Conservation (phyloP, 2,888 invertebrate genomes). For the Yponomeuta sedellus region DNA sequence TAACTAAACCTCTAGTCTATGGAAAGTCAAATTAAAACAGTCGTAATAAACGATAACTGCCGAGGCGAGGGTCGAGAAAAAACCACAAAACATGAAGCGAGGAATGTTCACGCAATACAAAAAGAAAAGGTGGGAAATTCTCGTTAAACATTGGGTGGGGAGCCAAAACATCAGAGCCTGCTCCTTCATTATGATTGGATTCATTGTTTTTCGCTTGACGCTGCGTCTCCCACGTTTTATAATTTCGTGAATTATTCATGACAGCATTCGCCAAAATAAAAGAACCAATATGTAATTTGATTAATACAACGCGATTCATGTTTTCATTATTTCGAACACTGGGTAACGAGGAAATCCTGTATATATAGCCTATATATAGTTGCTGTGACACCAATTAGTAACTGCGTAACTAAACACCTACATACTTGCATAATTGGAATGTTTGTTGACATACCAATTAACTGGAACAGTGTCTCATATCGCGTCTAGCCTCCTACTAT, state of each 20-base stretch:
- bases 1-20: slow-evolving; percentile 21
- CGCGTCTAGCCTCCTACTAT: background rate
- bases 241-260: slow-evolving; percentile 46
- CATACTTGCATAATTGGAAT: no score
- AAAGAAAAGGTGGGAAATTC: slow-evolving; percentile 35
- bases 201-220: slow-evolving; percentile 47
- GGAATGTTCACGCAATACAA: slow-evolving; percentile 31
- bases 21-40: slow-evolving; percentile 34
- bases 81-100: slow-evolving; percentile 30
- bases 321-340: background rate
- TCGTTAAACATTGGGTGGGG: slow-evolving; percentile 20
- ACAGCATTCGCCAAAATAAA: slow-evolving; percentile 27
- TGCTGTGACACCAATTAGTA: no score
- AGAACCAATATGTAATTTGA: slow-evolving; percentile 16
- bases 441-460: background rate
- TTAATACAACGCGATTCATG: slow-evolving; percentile 9
- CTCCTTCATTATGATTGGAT: slow-evolving; percentile 43
- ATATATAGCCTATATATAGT: no score
- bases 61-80: slow-evolving; percentile 34
- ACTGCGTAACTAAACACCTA: no score
- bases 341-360: background rate
- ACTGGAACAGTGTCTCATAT: background rate
- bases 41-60: slow-evolving; percentile 37
- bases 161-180: slow-evolving; percentile 26
- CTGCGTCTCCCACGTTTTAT: slow-evolving; percentile 38